Percentiles rank a stretch among this genome's conserved stretches.
Evolutionary conservation across 2,888 invertebrate genomes (phyloP).

Genomic region (Pasiphila rectangulata): DNA sequence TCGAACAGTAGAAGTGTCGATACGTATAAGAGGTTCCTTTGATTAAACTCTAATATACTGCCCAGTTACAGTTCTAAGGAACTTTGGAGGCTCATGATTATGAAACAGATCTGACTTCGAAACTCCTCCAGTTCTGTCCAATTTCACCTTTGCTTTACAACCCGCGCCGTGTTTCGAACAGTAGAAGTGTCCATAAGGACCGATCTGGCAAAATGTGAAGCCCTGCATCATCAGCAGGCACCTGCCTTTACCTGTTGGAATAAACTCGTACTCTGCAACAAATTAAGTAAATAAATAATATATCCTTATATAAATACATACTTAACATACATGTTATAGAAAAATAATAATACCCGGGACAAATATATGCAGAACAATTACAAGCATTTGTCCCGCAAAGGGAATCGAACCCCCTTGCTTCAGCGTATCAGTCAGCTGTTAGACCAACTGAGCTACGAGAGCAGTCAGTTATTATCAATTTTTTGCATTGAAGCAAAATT

Average conservation of each 20-base stretch:
- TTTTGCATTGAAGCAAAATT: too few relatives aligned
- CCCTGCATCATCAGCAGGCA: constrained; percentile 12
- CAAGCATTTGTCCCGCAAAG: too few relatives aligned
- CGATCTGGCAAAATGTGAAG: constrained; percentile 17
- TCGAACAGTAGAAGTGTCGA: constrained; percentile 14
- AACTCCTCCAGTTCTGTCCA: constrained; percentile 1
- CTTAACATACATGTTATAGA: too few relatives aligned
- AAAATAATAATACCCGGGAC: neutral
- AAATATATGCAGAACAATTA: neutral
- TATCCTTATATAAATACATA: too few relatives aligned
- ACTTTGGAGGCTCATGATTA: constrained; percentile 11
- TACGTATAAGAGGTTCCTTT: too few relatives aligned
- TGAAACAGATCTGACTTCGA: neutral
- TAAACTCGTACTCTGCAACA: constrained; percentile 13
- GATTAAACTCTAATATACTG: constrained; percentile 4
- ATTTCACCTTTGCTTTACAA: constrained; percentile 13
- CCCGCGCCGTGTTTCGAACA: constrained; percentile 10
- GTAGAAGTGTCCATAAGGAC: constrained; percentile 2
- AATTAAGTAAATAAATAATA: neutral
- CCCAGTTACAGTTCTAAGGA: constrained; percentile 2
- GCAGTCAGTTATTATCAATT: too few relatives aligned
- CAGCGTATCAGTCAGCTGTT: too few relatives aligned
- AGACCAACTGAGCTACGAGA: too few relatives aligned
- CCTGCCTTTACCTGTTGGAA: constrained; percentile 10
- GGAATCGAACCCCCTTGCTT: too few relatives aligned